Conservation (phyloP, 2,888 invertebrate species). For the Xylota sylvarum region DNA sequence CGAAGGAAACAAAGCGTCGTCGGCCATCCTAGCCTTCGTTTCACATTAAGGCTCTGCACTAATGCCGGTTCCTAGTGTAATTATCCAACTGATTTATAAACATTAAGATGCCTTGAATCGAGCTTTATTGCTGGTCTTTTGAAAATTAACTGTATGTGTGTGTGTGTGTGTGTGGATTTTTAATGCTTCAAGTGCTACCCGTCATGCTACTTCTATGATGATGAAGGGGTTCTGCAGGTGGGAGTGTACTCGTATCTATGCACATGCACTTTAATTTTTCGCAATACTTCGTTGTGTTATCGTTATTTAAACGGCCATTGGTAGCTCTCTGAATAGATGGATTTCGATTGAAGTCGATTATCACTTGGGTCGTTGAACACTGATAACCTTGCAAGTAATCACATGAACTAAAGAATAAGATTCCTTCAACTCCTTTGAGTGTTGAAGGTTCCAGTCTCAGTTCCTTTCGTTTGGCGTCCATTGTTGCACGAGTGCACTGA, state of each 20-base stretch:
- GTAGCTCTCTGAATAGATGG: background rate
- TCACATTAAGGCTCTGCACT: background rate
- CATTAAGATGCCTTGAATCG: slow-evolving; percentile 33
- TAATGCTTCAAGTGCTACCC: background rate
- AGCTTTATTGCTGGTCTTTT: slow-evolving; percentile 35
- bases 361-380: slow-evolving; percentile 29
- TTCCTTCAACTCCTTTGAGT: background rate
- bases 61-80: slow-evolving; percentile 4
- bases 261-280: slow-evolving; percentile 2
- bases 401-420: background rate
- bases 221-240: background rate
- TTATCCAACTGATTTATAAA: slow-evolving; percentile 51
- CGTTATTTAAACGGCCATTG: slow-evolving; percentile 54
- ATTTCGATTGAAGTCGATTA: slow-evolving; percentile 36
- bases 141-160: background rate
- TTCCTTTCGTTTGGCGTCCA: background rate
- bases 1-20: background rate
- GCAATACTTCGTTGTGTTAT: slow-evolving; percentile 51
- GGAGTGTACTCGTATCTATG: background rate
- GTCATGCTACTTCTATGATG: background rate
- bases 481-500: slow-evolving; percentile 11
- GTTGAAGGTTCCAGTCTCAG: background rate
- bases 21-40: background rate
- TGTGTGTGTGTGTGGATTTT: background rate
- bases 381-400: slow-evolving; percentile 2